Conservation (phyloP, 2,113 vertebrate genomes). For the Atlantisia rogersi region DNA sequence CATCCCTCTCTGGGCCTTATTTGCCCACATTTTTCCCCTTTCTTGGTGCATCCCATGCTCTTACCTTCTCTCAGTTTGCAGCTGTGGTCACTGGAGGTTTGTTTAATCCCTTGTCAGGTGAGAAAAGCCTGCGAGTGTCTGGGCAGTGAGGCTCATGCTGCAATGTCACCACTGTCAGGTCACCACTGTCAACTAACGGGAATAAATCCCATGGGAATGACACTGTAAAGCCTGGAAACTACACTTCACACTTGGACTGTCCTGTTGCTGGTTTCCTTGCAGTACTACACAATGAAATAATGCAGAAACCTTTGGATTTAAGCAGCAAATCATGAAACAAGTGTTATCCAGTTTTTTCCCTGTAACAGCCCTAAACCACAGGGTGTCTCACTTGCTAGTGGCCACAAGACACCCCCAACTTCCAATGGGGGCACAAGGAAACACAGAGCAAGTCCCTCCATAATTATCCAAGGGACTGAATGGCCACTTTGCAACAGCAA, state of each 20-base stretch:
- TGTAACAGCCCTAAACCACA: neutral
- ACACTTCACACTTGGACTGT: neutral
- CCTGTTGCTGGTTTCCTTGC: neutral
- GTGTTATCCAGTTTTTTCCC: neutral
- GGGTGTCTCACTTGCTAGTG: neutral
- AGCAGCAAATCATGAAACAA: neutral
- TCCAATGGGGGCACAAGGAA: neutral
- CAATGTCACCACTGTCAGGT: neutral
- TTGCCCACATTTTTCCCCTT: neutral
- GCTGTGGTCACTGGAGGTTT: neutral
- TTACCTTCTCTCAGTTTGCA: neutral
- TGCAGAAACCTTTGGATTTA: neutral
- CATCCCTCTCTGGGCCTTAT: neutral
- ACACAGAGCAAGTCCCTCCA: neutral
- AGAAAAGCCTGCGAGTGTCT: neutral
- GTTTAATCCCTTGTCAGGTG: neutral
- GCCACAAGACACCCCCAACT: neutral
- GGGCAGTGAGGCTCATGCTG: neutral
- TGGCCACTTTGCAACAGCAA: neutral
- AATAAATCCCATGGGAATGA: neutral
- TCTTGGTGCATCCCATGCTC: neutral
- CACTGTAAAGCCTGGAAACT: constrained; percentile 5
- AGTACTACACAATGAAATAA: neutral
- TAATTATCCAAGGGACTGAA: rapidly evolving
- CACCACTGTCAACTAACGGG: neutral